Conservation (phyloP, 2,888 invertebrate genomes). For the Drosophila colorata region DNA sequence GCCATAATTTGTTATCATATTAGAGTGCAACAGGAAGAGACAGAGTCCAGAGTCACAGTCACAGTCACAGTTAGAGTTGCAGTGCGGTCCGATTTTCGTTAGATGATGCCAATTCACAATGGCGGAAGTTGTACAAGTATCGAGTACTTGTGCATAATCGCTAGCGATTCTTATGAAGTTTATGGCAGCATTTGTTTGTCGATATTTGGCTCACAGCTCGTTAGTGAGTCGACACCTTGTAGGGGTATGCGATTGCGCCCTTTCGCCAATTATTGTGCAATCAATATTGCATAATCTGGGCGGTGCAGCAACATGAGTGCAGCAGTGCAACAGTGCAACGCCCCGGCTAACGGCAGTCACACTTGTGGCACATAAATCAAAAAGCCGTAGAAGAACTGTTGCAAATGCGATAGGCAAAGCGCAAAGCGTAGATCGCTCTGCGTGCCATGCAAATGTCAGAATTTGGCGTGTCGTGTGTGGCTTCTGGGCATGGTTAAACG, state of each 20-base stretch:
- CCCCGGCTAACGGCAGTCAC: conserved; percentile 77
- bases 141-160: conserved; percentile 61
- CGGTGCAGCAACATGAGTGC: conserved; percentile 20
- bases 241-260: conserved; percentile 74
- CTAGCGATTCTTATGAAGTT: conserved; percentile 46
- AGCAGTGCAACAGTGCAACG: conserved; percentile 60
- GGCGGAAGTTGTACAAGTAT: conserved; percentile 68
- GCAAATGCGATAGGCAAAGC: conserved; percentile 39
- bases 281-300: conserved; percentile 78
- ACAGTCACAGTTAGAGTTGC: conserved; percentile 52
- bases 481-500: conserved; percentile 72
- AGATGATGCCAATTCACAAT: conserved; percentile 59
- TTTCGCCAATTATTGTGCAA: conserved; percentile 79
- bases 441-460: conserved; percentile 78
- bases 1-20: conserved; percentile 83
- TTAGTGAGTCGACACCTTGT: conserved; percentile 77
- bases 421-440: conserved; percentile 54
- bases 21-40: conserved; percentile 69
- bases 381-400: conserved; percentile 31
- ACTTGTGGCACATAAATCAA: conserved; percentile 79
- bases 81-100: conserved; percentile 21
- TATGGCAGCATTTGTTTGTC: conserved; percentile 69
- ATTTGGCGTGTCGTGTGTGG: conserved; percentile 75
- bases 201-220: conserved; percentile 68
- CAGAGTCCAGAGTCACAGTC: conserved; percentile 51